These are phyloP conservation scores for Urocitellus parryii DNA, from an alignment of 2,113 vertebrate species.

Conservation along the genomic window DNA sequence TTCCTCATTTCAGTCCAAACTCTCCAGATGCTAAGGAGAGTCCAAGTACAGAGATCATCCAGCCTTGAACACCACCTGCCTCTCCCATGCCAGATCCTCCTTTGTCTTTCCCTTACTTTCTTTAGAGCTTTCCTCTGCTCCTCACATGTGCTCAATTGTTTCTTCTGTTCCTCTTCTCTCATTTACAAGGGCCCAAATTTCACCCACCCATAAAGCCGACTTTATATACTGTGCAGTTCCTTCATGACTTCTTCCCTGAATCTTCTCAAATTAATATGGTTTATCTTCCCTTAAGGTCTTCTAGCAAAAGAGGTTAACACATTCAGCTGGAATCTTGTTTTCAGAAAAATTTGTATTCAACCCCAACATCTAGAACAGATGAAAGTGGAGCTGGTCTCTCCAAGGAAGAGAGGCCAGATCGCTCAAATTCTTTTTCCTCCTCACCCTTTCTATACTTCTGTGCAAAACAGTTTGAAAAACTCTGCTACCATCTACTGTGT, in stretches of 20 bases:
- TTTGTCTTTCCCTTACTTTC: neutral
- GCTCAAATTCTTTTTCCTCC: neutral
- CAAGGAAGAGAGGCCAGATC: no score
- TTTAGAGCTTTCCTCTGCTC: fast-evolving
- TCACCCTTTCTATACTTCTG: neutral
- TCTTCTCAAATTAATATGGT: neutral
- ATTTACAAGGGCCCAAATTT: neutral
- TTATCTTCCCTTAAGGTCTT: neutral
- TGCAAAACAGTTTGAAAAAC: neutral
- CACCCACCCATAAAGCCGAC: neutral
- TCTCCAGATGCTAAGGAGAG: neutral
- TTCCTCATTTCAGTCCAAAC: neutral
- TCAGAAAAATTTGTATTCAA: neutral
- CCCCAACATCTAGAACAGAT: neutral
- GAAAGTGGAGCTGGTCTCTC: neutral
- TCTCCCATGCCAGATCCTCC: neutral
- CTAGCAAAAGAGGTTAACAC: neutral
- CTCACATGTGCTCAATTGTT: fast-evolving
- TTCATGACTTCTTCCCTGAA: neutral
- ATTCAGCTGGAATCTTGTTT: neutral
- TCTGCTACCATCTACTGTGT: neutral
- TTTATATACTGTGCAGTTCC: neutral
- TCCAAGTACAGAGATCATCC: fast-evolving
- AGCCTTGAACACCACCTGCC: neutral
- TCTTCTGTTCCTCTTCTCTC: neutral